Conservation (phyloP, 2,113 vertebrate genomes). For the Onychostruthus taczanowskii region DNA sequence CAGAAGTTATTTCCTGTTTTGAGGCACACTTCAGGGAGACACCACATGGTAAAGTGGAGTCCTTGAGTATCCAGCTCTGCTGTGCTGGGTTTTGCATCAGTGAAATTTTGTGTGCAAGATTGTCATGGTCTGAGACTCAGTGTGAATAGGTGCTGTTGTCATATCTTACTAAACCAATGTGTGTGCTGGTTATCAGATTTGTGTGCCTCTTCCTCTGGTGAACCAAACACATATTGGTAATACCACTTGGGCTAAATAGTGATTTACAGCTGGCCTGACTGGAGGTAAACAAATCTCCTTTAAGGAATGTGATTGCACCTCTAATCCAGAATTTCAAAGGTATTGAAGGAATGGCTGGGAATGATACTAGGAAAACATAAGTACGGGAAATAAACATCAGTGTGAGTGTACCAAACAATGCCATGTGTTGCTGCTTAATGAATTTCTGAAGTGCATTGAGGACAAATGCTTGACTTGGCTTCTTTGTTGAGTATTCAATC, state of each 20-base stretch:
- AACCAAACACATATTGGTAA: neutral
- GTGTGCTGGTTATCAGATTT: neutral
- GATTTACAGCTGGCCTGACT: neutral
- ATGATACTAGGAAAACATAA: neutral
- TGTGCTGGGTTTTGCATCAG: neutral
- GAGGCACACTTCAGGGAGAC: neutral
- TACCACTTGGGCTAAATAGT: neutral
- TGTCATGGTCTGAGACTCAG: neutral
- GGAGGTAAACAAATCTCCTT: neutral
- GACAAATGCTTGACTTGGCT: neutral
- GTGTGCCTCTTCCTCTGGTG: neutral
- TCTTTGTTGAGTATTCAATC: neutral
- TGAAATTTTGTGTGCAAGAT: neutral
- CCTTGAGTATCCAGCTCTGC: neutral
- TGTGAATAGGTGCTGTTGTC: neutral
- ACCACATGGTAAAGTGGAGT: neutral
- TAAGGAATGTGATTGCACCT: neutral
- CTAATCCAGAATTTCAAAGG: neutral
- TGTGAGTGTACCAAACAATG: neutral
- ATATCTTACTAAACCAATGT: neutral
- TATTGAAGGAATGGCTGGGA: neutral
- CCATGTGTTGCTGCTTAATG: neutral
- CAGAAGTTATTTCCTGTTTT: neutral
- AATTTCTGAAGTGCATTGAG: neutral
- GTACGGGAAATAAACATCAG: neutral